phyloP scores from a whole-genome alignment of 1,140 invertebrate species.

The Frieseomelitta varia region DNA sequence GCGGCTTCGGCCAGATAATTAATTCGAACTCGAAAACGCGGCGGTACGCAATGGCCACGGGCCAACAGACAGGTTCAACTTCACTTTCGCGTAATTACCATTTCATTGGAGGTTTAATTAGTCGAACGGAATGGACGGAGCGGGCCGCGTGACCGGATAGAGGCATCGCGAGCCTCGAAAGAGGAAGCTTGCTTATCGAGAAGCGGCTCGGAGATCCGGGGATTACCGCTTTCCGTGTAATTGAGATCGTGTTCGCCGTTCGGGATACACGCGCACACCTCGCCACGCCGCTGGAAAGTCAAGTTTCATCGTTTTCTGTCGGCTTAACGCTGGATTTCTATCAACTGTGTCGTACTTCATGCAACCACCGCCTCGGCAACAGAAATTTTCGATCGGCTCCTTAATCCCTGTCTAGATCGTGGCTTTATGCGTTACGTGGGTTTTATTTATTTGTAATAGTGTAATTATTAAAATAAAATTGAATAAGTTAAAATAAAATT shows the following conservation, averaged over 20 bases:
- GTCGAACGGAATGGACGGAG: too few relatives aligned
- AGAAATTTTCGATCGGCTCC: too few relatives aligned
- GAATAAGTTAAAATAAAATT: too few relatives aligned
- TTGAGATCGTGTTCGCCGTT: constrained; percentile 11
- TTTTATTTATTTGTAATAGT: too few relatives aligned
- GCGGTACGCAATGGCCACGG: background rate
- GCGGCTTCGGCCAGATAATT: constrained; percentile 43
- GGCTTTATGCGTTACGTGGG: too few relatives aligned
- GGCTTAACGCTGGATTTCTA: background rate
- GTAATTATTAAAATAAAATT: too few relatives aligned
- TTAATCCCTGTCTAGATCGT: background rate
- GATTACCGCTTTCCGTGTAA: constrained; percentile 27
- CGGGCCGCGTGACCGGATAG: constrained; percentile 28
- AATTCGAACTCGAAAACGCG: constrained; percentile 20
- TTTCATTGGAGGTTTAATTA: constrained; percentile 60
- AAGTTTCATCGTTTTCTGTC: background rate
- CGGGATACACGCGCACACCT: background rate
- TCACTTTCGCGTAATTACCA: constrained; percentile 59
- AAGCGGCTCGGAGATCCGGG: constrained; percentile 1
- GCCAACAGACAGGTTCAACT: constrained; percentile 23
- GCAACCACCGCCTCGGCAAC: too few relatives aligned
- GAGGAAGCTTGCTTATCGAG: constrained; percentile 32
- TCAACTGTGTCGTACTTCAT: too few relatives aligned
- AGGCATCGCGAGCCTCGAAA: background rate
- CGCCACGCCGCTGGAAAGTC: background rate